These are phyloP conservation scores for Eulemur macaco DNA, from an alignment of 2,113 vertebrate genomes.

Conservation along the genomic window DNA sequence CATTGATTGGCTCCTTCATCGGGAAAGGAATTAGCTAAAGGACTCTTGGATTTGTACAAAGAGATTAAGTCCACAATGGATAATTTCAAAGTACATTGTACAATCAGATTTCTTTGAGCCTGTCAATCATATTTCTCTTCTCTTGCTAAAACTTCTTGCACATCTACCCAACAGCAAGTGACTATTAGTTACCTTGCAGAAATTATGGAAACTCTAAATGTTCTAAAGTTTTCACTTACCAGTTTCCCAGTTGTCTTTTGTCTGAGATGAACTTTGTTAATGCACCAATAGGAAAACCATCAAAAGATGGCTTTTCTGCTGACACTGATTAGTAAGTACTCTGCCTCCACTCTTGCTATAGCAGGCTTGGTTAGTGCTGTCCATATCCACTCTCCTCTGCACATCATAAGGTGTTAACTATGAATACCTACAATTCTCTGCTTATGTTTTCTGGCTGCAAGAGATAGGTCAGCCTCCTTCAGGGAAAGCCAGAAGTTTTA, in stretches of 20 bases:
- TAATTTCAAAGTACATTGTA: constrained; percentile 70
- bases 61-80: constrained; percentile 70
- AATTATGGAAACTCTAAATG: background rate
- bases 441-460: background rate
- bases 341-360: background rate
- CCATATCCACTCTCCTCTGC: background rate
- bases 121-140: constrained; percentile 55
- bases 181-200: background rate
- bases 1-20: constrained; percentile 75
- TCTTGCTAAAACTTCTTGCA: constrained; percentile 42
- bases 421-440: background rate
- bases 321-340: background rate
- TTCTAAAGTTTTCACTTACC: background rate
- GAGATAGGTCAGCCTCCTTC: background rate
- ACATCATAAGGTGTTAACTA: background rate
- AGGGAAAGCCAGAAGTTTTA: background rate
- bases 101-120: constrained; percentile 67
- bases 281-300: background rate
- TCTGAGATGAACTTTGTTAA: background rate
- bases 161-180: constrained; percentile 34
- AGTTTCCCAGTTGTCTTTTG: background rate
- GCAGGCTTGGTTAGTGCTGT: background rate
- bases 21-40: constrained; percentile 76
- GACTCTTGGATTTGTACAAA: constrained; percentile 67
- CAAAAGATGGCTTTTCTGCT: background rate